Percentiles rank a stretch among this genome's conserved stretches.
phyloP scores from a whole-genome alignment of 1,140 invertebrate species.

The Cotesia vestalis region DNA sequence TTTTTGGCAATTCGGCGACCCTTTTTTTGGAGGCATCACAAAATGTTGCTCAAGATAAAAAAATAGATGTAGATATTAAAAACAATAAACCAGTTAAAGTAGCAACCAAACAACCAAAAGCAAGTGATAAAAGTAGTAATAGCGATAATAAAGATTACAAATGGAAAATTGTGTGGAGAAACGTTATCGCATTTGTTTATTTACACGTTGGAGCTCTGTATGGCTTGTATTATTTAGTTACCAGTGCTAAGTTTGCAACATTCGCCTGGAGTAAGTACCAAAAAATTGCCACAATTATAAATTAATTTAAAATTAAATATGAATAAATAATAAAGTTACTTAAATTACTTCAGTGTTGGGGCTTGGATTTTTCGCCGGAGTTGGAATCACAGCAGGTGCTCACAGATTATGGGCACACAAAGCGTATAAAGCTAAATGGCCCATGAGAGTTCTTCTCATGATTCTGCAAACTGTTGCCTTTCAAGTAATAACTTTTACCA shows the following conservation, averaged over 20 bases:
- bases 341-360: slow-evolving; percentile 48
- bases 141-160: slow-evolving; percentile 53
- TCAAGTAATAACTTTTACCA: slow-evolving; percentile 69
- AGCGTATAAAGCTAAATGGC: slow-evolving; percentile 86
- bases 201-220: slow-evolving; percentile 72
- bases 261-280: slow-evolving; percentile 67
- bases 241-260: slow-evolving; percentile 64
- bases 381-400: slow-evolving; percentile 87
- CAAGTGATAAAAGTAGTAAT: too few species aligned
- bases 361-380: slow-evolving; percentile 62
- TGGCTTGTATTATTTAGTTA: slow-evolving; percentile 70
- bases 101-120: slow-evolving; percentile 44
- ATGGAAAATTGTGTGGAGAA: slow-evolving; percentile 78
- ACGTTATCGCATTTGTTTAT: slow-evolving; percentile 74
- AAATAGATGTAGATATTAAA: slow-evolving; percentile 35
- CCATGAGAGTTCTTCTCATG: slow-evolving; percentile 77
- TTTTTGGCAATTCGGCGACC: slow-evolving; percentile 62
- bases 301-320: slow-evolving; percentile 24
- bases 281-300: slow-evolving; percentile 9
- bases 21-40: slow-evolving; percentile 61
- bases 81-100: slow-evolving; percentile 29
- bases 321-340: slow-evolving; percentile 27
- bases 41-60: slow-evolving; percentile 45
- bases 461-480: slow-evolving; percentile 82
- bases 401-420: slow-evolving; percentile 90